Evolutionary conservation across 2,888 invertebrate species (phyloP), one percentile per base, ranked within the genome.

Genomic region (Cerceris rybyensis): DNA sequence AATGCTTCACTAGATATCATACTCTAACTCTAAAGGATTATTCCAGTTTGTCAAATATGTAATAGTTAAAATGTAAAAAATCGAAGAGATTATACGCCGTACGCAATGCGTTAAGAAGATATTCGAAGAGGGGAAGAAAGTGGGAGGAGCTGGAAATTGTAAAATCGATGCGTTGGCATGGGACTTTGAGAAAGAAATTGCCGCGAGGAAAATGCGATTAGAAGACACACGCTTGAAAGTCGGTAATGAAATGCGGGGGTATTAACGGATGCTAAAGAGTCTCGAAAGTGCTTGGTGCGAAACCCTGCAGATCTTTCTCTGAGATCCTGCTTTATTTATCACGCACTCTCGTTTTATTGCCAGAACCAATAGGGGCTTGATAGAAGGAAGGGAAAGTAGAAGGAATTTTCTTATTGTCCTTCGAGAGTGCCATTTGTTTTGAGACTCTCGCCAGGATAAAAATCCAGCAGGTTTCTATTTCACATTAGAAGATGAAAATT

Each of bases 191-290:
- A 81, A 78, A 76, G 70, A 70, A 67, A 78, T 79, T 72, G 81
- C n/a, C 13, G 42, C 17, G 78, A 73, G 70, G 41, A 17, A 66
- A 71, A 61, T 69, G 60, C 81, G 81, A 84, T 83, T 83, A 82
- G 82, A 71, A 71, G 43, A 41, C 65, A 46, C 42, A 57, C 28
- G 28, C 28, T 4, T 28, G 28, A 4, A 4, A 52, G 58, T 52
- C 75, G 69, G 83, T 84, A 85, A 87, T 78, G 79, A 84, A 86
- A 80, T 77, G 78, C 75, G 46, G 46, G 59, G 17, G 78, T 87
- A 87, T 85, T 86, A 87, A 82, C 82, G 82, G 81, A 86, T 86
- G 80, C 82, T 83, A 88, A 88, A 88, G 85, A 87, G 86, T 68
- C 75, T 73, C 59, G 68, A 61, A 49, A 81, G 71, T 65, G 66